Conservation (phyloP, 2,888 invertebrate species). For the Alitta virens region DNA sequence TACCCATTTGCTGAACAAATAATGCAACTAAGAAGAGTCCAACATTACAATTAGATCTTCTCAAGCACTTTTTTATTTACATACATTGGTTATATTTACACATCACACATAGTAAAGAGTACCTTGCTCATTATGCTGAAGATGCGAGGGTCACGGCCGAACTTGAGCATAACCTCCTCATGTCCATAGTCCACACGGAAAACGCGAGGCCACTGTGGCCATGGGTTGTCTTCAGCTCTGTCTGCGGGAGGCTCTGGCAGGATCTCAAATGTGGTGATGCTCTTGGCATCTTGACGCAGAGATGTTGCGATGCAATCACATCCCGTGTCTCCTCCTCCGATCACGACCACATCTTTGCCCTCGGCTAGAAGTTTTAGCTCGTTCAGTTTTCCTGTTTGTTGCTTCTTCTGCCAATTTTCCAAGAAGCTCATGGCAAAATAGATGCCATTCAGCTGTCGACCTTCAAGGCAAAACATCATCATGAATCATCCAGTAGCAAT, state of each 20-base stretch:
- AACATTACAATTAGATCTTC: no score
- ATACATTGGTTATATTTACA: no score
- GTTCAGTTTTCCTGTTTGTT: constrained; percentile 67
- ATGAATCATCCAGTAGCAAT: no score
- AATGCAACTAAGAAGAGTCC: no score
- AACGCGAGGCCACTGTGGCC: constrained; percentile 97
- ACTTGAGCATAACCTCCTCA: constrained; percentile 82
- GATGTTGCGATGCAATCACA: constrained; percentile 99
- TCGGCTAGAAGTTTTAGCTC: constrained; percentile 72
- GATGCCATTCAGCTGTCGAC: constrained; percentile 86
- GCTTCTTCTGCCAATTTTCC: constrained; percentile 87
- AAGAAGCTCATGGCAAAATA: constrained; percentile 98
- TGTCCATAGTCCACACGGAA: constrained; percentile 98
- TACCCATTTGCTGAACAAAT: no score
- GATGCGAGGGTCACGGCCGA: constrained; percentile 76
- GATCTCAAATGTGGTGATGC: constrained; percentile 95
- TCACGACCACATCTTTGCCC: constrained; percentile 90
- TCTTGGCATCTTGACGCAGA: constrained; percentile 86
- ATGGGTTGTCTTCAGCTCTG: constrained; percentile 87
- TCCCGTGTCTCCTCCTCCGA: constrained; percentile 83
- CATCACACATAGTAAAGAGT: no score
- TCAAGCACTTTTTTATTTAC: no score
- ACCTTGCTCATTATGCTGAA: constrained; percentile 90
- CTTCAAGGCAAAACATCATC: constrained; percentile 58
- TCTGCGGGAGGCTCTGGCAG: constrained; percentile 83